Evolutionary conservation across 2,797 vertebrate genomes (phyloP), one percentile per base, ranked within the genome.

Genomic region (Sciurus vulgaris): DNA sequence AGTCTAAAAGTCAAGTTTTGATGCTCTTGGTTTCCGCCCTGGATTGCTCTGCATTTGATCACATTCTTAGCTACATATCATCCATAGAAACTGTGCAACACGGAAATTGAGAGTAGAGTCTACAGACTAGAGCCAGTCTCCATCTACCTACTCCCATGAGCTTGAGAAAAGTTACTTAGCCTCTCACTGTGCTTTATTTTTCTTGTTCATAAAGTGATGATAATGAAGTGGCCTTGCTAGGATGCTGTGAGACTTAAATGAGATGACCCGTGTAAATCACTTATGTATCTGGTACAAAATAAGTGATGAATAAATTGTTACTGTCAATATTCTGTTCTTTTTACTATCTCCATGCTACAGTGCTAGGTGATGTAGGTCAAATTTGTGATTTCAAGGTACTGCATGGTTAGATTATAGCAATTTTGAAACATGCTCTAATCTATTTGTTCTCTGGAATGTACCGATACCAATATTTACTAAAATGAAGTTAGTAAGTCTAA

Each of bases 381-480:
- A 81, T 78, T 83, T 89, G 47, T 86, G 81, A 95, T 91, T 88
- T 95, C 79, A 94, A 86, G 28, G 30, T 56, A 89, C 76, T 92
- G 3, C 30, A 94, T 91, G 38, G 28, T 74, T 91, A 95, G 47
- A 41, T 54, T 76, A 86, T 6, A 95, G 51, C 17, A 87, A 89
- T 86, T 93, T 94, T 94, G 87, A 91, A 93, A 86, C 65, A 90
- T n/a, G 47, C 41, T 86, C n/a, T 95, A 89, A 90, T 88, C 7
- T 47, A 84, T 91, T 89, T 93, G 33, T 91, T 83, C 15, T 85
- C 61, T 86, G 38, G 30, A 91, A 79, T 59, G 77, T 11, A 89
- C 72, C 93, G 14, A 63, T 51, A 74, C 85, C 30, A 91, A 26
- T 51, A 87, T 73, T 92, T 83, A 74, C 18, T 94, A 84, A 96